phyloP scores from a whole-genome alignment of 2,888 invertebrate genomes.

The Hyposoter didymator region DNA sequence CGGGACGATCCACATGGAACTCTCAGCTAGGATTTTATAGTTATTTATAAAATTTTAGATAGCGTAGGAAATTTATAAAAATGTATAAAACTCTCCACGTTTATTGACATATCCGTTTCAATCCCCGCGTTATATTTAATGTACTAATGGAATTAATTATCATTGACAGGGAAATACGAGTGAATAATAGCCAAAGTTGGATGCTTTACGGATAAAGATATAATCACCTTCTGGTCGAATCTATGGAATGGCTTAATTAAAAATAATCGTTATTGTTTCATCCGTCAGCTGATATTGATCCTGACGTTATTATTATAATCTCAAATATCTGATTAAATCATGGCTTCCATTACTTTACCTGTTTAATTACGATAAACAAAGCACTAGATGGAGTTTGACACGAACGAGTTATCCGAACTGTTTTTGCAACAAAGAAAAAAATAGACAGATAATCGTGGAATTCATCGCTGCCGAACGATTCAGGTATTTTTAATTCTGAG shows the following conservation, averaged over 20 bases:
- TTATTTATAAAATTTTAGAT: neutral
- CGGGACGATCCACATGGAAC: slow-evolving; percentile 4
- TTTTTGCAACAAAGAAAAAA: slow-evolving; percentile 6
- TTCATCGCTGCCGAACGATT: neutral
- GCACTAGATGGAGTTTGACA: neutral
- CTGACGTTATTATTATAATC: neutral
- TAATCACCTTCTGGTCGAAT: neutral
- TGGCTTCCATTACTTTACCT: neutral
- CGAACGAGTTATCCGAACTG: neutral
- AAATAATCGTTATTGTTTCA: neutral
- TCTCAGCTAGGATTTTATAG: neutral
- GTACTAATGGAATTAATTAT: neutral
- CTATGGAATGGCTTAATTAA: neutral
- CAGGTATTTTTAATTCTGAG: slow-evolving; percentile 2
- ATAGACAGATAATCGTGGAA: neutral
- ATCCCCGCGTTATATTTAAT: neutral
- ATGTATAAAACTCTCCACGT: neutral
- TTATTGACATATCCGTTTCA: neutral
- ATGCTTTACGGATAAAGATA: neutral
- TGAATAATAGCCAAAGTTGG: neutral
- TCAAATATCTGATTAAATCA: neutral
- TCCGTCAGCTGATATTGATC: neutral
- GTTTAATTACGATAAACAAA: neutral
- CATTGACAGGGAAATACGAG: neutral
- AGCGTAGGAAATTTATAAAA: neutral